Conservation (phyloP, 2,113 vertebrate species). For the Austrofundulus limnaeus region DNA sequence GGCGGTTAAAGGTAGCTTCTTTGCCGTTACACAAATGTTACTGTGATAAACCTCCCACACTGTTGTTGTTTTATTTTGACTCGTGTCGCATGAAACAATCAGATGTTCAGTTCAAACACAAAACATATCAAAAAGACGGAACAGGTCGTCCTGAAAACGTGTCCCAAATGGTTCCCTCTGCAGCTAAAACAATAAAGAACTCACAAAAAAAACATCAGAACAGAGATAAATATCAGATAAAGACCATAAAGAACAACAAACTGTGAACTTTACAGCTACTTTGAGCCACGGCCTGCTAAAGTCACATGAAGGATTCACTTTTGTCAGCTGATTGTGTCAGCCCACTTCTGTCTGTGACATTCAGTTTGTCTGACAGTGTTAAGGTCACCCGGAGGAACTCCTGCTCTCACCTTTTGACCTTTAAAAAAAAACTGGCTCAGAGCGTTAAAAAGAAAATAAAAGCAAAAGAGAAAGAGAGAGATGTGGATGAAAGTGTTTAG, state of each 20-base stretch:
- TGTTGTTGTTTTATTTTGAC: conserved; percentile 5
- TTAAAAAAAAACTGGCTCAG: too few species aligned
- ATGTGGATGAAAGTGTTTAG: conserved; percentile 39
- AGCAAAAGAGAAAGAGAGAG: conserved; percentile 7
- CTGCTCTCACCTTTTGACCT: conserved; percentile 21
- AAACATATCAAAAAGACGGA: background rate
- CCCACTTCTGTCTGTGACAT: conserved; percentile 20
- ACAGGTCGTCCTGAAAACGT: background rate
- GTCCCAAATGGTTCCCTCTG: background rate
- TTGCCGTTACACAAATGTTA: background rate
- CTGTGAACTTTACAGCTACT: background rate
- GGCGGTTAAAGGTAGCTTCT: conserved; percentile 22
- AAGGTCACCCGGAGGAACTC: conserved; percentile 9
- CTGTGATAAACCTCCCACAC: background rate
- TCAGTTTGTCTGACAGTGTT: conserved; percentile 14
- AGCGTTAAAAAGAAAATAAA: background rate
- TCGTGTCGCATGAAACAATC: conserved; percentile 5
- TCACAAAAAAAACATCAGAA: conserved; percentile 7
- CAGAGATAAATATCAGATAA: background rate
- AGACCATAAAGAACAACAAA: conserved; percentile 15
- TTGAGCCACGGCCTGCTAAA: background rate
- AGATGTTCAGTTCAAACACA: conserved; percentile 1
- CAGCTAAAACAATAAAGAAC: background rate
- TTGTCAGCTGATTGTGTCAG: too few species aligned
- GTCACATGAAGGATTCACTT: conserved; percentile 5